These are phyloP conservation scores for Zoanthus sansibaricus DNA, from an alignment of 92 coral and sea anemone genomes.

Conservation along the genomic window DNA sequence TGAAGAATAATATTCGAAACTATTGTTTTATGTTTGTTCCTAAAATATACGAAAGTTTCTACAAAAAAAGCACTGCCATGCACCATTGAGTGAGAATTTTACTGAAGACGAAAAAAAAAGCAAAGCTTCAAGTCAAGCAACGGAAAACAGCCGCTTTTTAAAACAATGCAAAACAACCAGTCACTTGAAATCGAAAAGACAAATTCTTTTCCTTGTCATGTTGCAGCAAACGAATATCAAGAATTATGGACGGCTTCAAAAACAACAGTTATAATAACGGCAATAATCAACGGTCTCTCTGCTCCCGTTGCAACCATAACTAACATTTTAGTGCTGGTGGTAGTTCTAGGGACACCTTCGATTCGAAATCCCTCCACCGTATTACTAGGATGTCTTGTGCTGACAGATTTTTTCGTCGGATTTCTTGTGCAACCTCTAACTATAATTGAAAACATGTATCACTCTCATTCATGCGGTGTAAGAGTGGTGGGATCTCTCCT, in stretches of 20 bases:
- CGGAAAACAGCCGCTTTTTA: too few relatives aligned
- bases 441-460: neutral
- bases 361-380: slow-evolving; percentile 22
- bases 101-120: too few relatives aligned
- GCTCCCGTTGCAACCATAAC: slow-evolving; percentile 12
- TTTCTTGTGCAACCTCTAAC: slow-evolving; percentile 18
- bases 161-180: neutral
- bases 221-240: neutral
- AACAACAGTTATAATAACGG: slow-evolving; percentile 19
- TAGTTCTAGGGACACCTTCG: slow-evolving; percentile 32
- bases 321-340: slow-evolving; percentile 4
- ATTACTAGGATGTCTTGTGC: slow-evolving; percentile 30
- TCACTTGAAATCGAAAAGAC: neutral
- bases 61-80: too few relatives aligned
- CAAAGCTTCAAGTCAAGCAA: too few relatives aligned
- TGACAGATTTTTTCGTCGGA: slow-evolving; percentile 31
- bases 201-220: neutral
- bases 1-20: too few relatives aligned
- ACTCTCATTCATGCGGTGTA: neutral
- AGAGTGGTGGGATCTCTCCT: slow-evolving; percentile 3
- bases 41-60: too few relatives aligned
- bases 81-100: too few relatives aligned
- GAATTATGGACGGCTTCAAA: slow-evolving; percentile 6
- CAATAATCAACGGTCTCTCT: slow-evolving; percentile 9
- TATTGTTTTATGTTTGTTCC: too few relatives aligned